Conservation (phyloP, 2,113 vertebrate genomes). For the Lagenorhynchus albirostris region DNA sequence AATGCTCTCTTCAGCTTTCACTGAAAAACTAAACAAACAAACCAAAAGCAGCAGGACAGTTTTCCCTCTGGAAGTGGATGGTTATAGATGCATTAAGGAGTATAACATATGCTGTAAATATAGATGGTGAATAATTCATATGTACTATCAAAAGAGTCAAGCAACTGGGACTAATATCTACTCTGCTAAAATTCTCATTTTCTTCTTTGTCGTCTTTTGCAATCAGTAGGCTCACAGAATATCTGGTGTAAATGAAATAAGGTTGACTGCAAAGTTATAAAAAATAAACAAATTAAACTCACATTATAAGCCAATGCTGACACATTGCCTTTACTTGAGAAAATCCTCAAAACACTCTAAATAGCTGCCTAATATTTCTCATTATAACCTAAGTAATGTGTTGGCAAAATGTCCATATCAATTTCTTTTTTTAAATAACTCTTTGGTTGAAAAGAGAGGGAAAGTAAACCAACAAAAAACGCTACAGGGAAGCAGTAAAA, state of each 20-base stretch:
- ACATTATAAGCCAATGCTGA: constrained; percentile 39
- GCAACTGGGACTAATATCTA: constrained; percentile 52
- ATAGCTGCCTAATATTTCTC: not conserved
- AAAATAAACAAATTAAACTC: constrained; percentile 49
- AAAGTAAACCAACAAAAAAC: not conserved
- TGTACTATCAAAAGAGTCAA: constrained; percentile 15
- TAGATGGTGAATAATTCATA: constrained; percentile 69
- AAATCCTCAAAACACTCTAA: constrained; percentile 37
- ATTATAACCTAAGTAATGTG: constrained; percentile 47
- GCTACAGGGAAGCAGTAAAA: not conserved
- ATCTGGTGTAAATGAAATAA: constrained; percentile 59
- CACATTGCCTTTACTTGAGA: constrained; percentile 48
- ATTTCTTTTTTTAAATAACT: constrained; percentile 3
- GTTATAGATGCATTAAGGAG: constrained; percentile 61
- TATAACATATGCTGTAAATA: constrained; percentile 63
- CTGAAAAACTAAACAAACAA: constrained; percentile 73
- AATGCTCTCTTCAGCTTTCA: constrained; percentile 51
- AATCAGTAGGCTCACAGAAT: constrained; percentile 48
- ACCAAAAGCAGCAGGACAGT: constrained; percentile 33
- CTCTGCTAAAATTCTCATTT: constrained; percentile 53
- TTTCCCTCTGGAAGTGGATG: constrained; percentile 43
- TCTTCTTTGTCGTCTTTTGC: constrained; percentile 36
- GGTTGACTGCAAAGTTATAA: constrained; percentile 55
- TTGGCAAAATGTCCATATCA: not conserved
- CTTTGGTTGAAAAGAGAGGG: not conserved